phyloP scores from a whole-genome alignment of 2,113 vertebrate genomes.

The Gulo gulo region DNA sequence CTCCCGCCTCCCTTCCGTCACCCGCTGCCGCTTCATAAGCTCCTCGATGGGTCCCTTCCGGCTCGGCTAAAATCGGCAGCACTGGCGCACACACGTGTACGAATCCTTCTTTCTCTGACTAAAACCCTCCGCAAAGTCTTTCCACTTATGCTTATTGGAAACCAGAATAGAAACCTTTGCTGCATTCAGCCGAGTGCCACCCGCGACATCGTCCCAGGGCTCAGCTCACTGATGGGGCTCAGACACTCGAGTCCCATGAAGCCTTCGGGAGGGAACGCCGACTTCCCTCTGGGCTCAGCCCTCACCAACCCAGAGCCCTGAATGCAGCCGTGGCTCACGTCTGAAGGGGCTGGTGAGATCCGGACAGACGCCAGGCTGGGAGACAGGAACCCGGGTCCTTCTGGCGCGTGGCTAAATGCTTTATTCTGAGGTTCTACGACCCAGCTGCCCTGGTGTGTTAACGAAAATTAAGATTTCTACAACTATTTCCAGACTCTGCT shows the following conservation, averaged over 20 bases:
- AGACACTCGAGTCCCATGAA: neutral
- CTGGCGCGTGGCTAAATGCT: neutral
- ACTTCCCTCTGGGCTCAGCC: neutral
- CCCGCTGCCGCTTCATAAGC: neutral
- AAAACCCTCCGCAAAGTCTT: neutral
- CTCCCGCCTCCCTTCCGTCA: neutral
- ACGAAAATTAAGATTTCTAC: fast-evolving
- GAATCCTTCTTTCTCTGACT: neutral
- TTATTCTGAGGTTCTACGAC: fast-evolving
- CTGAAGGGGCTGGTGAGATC: neutral
- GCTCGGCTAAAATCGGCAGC: neutral
- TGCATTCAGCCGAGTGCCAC: neutral
- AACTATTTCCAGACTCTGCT: fast-evolving
- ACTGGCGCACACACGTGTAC: fast-evolving
- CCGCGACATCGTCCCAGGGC: neutral
- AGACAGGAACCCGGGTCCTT: fast-evolving
- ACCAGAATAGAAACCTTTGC: slow-evolving; percentile 19
- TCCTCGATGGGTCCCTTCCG: neutral
- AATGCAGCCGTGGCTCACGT: fast-evolving
- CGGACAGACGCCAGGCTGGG: fast-evolving
- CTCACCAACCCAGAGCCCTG: neutral
- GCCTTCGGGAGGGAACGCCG: neutral
- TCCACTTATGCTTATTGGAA: neutral
- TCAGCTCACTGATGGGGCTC: neutral
- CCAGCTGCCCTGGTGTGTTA: neutral